These are phyloP conservation scores for Callipepla californica DNA, from an alignment of 2,113 vertebrate genomes.

Conservation along the genomic window DNA sequence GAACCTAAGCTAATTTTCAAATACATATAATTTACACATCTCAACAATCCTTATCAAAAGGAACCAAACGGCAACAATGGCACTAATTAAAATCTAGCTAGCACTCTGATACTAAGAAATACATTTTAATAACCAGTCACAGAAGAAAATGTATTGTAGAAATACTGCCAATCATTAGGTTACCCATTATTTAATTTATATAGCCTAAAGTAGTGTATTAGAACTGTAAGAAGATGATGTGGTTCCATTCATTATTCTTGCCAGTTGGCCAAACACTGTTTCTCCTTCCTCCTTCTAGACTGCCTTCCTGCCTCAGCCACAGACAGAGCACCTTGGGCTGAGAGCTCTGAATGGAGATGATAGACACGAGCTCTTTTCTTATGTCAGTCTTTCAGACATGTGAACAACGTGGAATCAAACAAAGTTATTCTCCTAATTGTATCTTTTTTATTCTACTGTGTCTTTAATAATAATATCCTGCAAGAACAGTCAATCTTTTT, in stretches of 20 bases:
- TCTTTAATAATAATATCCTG: neutral
- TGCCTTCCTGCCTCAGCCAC: neutral
- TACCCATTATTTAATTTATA: neutral
- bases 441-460: neutral
- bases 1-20: neutral
- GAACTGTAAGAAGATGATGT: neutral
- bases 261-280: neutral
- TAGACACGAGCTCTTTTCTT: neutral
- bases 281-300: neutral
- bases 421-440: neutral
- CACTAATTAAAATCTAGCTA: neutral
- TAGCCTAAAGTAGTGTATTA: neutral
- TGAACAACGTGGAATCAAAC: neutral
- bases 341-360: neutral
- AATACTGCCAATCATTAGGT: neutral
- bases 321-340: neutral
- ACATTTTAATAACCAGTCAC: neutral
- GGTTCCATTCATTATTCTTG: neutral
- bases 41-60: neutral
- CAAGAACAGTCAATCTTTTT: neutral
- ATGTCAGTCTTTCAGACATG: neutral
- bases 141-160: neutral
- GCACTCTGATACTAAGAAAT: neutral
- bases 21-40: neutral
- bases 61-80: neutral